Evolutionary conservation across 2,888 invertebrate species (phyloP), one percentile per base, ranked within the genome.

Genomic region (Stenodema calcarata): DNA sequence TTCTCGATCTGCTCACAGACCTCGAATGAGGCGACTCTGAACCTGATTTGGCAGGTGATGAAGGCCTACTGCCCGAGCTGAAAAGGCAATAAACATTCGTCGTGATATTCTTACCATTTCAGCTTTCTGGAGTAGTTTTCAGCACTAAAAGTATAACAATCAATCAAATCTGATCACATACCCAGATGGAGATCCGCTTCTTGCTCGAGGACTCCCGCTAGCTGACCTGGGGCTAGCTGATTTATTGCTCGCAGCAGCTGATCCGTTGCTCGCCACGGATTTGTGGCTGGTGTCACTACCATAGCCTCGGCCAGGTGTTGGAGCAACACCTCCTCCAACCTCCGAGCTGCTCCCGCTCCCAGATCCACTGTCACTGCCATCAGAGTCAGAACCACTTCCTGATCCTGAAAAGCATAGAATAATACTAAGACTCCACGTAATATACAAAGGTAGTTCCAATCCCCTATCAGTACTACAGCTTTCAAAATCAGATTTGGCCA

Each of bases 181-280:
- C 80, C 80, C 80, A 16, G 80, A 80, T 16, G 28, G 80, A 3
- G 80, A 80, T 14, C 50, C n/a, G 18, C 80, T 80, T 54, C 80
- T 80, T 12, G 54, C 54, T 28, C 54, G 27, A n/a, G 84, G 84
- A 42, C 88, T 89, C 18, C 82, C 86, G 27, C 87, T 88, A 16
- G 30, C 87, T 87, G 88, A 87, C 12, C 89, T 87, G 41, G 87
- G 84, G 16, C 89, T 87, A 78, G 89, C 88, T 88, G 89, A 88
- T 86, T 54, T 78, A 27, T 47, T 70, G 70, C 84, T 79, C 1
- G n/a, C 73, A 42, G 81, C 28, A 35, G 47, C 30, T 14, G 80
- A 80, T 80, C 50, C 42, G 30, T 83, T 70, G 28, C 83, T 83
- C 14, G 27, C 47, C 27, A 12, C n/a, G 0, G 84, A 84, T 28